Conservation (phyloP, 2,797 vertebrate species). For the Spinus olivaceus region DNA sequence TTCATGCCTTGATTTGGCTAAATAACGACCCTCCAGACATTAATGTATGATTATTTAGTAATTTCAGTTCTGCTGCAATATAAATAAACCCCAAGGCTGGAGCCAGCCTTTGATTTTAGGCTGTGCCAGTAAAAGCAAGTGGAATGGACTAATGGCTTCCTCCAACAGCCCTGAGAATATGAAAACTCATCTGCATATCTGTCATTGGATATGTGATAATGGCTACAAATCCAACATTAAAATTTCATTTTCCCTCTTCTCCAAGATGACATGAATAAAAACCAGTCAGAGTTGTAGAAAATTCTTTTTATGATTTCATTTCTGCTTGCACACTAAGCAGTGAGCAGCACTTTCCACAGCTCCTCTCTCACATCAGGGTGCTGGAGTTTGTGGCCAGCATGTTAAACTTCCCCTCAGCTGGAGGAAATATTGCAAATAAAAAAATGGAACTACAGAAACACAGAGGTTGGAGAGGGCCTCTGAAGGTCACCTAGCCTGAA, state of each 20-base stretch:
- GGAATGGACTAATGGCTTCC: neutral
- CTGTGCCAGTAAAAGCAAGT: neutral
- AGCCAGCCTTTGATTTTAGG: neutral
- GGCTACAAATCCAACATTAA: conserved; percentile 14
- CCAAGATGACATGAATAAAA: neutral
- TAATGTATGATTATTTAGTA: neutral
- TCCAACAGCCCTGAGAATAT: neutral
- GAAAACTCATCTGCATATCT: neutral
- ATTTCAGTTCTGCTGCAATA: neutral
- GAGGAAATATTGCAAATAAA: neutral
- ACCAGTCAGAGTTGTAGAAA: neutral
- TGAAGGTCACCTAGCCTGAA: neutral
- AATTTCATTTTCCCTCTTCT: conserved; percentile 3
- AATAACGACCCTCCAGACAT: neutral
- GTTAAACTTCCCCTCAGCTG: neutral
- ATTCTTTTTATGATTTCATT: neutral
- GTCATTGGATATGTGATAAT: neutral
- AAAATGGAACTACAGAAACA: neutral
- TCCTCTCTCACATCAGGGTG: neutral
- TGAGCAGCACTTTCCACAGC: neutral
- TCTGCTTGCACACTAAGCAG: neutral
- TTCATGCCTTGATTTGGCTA: neutral
- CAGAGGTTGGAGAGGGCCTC: neutral
- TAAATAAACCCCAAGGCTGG: neutral
- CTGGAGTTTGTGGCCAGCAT: neutral